These are phyloP conservation scores for Seira sanloemensis DNA, from an alignment of 2,888 invertebrate genomes.

Conservation along the genomic window DNA sequence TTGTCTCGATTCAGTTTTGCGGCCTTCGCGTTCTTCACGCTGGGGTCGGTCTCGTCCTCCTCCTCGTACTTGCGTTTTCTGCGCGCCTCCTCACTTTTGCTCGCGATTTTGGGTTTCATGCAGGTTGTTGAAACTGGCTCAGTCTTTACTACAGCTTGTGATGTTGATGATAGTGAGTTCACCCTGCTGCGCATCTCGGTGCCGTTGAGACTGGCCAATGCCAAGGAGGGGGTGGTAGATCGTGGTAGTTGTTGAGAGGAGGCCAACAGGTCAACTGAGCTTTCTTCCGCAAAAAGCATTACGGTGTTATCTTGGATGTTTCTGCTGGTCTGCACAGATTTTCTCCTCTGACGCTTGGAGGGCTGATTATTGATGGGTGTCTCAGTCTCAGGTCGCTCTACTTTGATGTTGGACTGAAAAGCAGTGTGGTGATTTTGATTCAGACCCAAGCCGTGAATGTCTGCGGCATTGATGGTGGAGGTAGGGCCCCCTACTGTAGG, in stretches of 20 bases:
- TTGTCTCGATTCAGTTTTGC: conserved; percentile 69
- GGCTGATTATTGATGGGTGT: neutral
- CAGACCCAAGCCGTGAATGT: neutral
- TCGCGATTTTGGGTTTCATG: conserved; percentile 24
- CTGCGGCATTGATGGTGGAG: neutral
- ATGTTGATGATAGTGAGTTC: neutral
- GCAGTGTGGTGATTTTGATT: neutral
- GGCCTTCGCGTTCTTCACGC: conserved; percentile 69
- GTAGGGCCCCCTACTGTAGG: neutral
- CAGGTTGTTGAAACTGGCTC: neutral
- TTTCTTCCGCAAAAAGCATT: conserved; percentile 7
- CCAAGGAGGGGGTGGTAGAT: neutral
- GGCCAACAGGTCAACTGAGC: conserved; percentile 20
- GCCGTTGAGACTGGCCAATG: conserved; percentile 19
- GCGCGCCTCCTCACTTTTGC: conserved; percentile 1
- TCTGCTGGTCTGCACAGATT: conserved; percentile 19
- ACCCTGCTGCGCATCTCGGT: conserved; percentile 10
- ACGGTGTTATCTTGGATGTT: conserved; percentile 16
- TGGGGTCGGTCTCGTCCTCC: conserved; percentile 60
- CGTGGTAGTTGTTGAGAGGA: neutral
- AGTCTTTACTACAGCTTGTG: neutral
- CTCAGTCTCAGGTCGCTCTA: neutral
- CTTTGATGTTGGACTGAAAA: neutral
- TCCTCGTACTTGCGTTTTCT: conserved; percentile 66
- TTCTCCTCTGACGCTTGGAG: conserved; percentile 18